Conservation (phyloP, 35 echinoderm and acorn worm species). For the Amphiura filiformis region DNA sequence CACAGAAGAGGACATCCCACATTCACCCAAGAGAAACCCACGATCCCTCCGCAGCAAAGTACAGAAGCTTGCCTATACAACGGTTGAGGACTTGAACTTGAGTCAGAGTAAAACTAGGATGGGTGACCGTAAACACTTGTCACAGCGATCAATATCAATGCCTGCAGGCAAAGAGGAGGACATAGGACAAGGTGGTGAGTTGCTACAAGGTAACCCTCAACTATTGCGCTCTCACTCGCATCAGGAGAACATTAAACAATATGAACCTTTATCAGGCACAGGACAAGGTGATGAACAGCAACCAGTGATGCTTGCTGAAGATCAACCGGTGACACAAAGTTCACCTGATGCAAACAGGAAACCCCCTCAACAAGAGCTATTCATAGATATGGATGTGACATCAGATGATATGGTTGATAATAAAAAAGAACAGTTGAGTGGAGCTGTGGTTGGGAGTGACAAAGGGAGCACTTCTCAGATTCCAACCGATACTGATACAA, state of each 20-base stretch:
- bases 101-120: slow-evolving; percentile 33
- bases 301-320: background rate
- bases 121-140: slow-evolving; percentile 21
- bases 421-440: too few relatives aligned
- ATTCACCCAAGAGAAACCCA: slow-evolving; percentile 31
- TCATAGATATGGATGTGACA: too few relatives aligned
- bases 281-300: background rate
- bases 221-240: background rate
- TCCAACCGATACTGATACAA: too few relatives aligned
- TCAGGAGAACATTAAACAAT: too few relatives aligned
- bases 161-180: slow-evolving; percentile 1
- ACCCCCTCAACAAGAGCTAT: too few relatives aligned
- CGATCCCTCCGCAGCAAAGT: background rate
- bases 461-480: too few relatives aligned
- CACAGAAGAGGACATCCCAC: slow-evolving; percentile 44
- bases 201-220: background rate
- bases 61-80: slow-evolving; percentile 50
- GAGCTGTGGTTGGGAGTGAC: too few relatives aligned
- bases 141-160: slow-evolving; percentile 55
- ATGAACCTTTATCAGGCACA: too few relatives aligned
- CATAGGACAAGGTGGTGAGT: background rate
- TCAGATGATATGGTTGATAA: too few relatives aligned
- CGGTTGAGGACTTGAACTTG: slow-evolving; percentile 50
- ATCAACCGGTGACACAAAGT: too few relatives aligned
- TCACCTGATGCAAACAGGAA: too few relatives aligned